Conservation (phyloP, 2,888 invertebrate species). For the Ectobius pallidus region DNA sequence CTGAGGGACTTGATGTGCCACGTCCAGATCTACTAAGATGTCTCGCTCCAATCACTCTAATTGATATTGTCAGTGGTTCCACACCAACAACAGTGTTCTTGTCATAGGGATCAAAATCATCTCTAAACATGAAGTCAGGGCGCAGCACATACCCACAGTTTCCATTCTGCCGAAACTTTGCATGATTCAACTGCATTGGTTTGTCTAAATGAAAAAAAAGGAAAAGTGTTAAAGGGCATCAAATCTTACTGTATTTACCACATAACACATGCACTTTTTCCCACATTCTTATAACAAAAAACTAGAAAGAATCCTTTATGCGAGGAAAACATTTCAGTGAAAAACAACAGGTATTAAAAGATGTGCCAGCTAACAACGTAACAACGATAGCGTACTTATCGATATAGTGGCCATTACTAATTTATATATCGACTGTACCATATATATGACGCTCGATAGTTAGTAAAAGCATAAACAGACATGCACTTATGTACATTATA, state of each 20-base stretch:
- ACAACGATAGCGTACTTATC: too few relatives aligned
- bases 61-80: constrained; percentile 67
- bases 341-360: too few relatives aligned
- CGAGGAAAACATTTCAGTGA: too few relatives aligned
- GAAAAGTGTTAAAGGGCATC: not conserved
- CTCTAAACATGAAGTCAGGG: constrained; percentile 85
- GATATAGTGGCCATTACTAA: too few relatives aligned
- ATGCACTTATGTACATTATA: too few relatives aligned
- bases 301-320: too few relatives aligned
- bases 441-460: too few relatives aligned
- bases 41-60: constrained; percentile 87
- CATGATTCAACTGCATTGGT: constrained; percentile 95
- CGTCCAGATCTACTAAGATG: constrained; percentile 81
- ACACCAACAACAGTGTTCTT: constrained; percentile 64
- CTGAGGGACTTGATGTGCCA: constrained; percentile 87
- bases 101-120: constrained; percentile 80
- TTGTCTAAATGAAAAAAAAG: constrained; percentile 67
- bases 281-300: not conserved
- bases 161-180: constrained; percentile 91
- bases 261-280: not conserved
- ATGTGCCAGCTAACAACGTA: too few relatives aligned
- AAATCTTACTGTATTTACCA: not conserved
- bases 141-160: constrained; percentile 91
- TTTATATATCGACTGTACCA: too few relatives aligned
- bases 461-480: too few relatives aligned